These are phyloP conservation scores for Marronus borbonicus DNA, from an alignment of 2,888 invertebrate species.

Conservation along the genomic window DNA sequence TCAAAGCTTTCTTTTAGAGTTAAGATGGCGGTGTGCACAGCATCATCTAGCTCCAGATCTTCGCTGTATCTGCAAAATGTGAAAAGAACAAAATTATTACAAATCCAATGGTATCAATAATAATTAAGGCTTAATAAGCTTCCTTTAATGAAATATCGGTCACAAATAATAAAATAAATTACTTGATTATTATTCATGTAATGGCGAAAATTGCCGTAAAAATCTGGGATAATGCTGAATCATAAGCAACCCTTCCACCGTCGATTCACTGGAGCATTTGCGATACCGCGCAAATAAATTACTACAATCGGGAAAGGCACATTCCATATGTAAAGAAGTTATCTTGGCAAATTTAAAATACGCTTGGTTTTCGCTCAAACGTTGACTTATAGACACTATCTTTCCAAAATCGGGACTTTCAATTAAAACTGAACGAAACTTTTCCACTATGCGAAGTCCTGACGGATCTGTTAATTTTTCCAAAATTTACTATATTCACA, in stretches of 20 bases:
- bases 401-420: neutral
- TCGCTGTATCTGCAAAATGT: conserved; percentile 85
- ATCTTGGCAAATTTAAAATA: neutral
- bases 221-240: neutral
- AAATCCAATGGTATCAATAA: neutral
- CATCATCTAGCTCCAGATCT: conserved; percentile 97
- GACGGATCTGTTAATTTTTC: neutral
- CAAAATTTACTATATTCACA: neutral
- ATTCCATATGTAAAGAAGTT: neutral
- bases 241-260: neutral
- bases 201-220: neutral
- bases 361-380: neutral
- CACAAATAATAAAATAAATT: too few species aligned
- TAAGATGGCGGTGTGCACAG: conserved; percentile 98
- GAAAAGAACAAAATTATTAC: neutral
- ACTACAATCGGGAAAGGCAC: neutral
- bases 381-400: neutral
- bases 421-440: neutral
- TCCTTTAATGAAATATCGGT: too few species aligned
- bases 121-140: too few species aligned
- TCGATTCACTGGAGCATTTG: neutral
- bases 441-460: neutral
- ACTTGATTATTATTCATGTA: neutral
- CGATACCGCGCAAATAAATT: neutral
- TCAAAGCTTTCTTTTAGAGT: conserved; percentile 99